Evolutionary conservation across 2,113 vertebrate species (phyloP).

Genomic region (Nyctibius bracteatus): DNA sequence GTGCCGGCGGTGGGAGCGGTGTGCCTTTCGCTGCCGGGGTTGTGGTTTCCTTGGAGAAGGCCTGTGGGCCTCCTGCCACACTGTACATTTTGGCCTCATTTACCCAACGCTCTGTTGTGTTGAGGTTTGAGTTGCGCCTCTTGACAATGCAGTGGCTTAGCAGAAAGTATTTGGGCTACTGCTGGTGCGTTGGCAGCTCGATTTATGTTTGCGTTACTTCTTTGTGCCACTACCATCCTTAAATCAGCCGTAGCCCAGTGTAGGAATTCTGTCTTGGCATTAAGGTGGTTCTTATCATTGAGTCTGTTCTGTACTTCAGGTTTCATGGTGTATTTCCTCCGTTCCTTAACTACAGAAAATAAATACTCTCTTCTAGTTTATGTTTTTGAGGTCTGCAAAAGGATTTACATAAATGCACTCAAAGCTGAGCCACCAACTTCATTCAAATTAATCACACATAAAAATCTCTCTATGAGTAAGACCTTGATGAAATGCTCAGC

Average conservation of each 20-base stretch:
- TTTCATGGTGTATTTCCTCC: not conserved
- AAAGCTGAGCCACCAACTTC: not conserved
- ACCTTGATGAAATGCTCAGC: not conserved
- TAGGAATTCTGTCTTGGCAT: not conserved
- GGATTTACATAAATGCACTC: not conserved
- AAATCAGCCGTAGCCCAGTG: accelerated
- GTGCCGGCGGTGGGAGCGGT: accelerated
- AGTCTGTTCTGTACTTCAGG: accelerated
- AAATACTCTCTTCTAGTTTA: not conserved
- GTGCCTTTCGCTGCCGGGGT: not conserved
- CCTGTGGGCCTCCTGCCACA: accelerated
- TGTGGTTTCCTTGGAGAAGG: too few relatives aligned
- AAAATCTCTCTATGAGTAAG: not conserved
- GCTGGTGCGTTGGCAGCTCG: accelerated
- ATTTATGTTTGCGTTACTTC: not conserved
- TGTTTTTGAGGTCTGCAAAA: not conserved
- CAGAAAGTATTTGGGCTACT: not conserved
- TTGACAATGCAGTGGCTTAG: accelerated
- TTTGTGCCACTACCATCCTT: not conserved
- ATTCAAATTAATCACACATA: not conserved
- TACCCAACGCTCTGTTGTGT: accelerated
- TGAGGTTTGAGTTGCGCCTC: accelerated
- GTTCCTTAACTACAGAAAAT: not conserved
- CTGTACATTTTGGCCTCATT: accelerated
- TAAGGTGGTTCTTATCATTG: not conserved